Conservation (phyloP, 1,140 invertebrate genomes). For the Sycobia sp. region DNA sequence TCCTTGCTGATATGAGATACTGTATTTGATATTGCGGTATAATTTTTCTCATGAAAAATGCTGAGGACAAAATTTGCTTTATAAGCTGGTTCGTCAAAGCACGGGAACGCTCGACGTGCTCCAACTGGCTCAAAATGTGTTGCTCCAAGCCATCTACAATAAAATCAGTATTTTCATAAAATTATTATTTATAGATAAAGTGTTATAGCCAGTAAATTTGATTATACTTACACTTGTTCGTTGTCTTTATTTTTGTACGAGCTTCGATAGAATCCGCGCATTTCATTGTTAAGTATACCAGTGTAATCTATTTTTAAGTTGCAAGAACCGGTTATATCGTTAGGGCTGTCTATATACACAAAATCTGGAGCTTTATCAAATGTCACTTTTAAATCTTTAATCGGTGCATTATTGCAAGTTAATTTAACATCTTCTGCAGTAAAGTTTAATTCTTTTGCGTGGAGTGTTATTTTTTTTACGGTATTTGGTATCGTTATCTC, state of each 20-base stretch:
- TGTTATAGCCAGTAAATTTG: not conserved
- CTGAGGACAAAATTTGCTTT: conserved; percentile 64
- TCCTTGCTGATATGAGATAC: not conserved
- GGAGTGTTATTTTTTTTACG: conserved; percentile 34
- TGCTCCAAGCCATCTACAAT: conserved; percentile 53
- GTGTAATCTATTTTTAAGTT: conserved; percentile 61
- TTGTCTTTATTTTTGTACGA: conserved; percentile 65
- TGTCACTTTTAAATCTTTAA: not conserved
- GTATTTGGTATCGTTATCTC: not conserved
- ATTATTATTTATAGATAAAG: not conserved
- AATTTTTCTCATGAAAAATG: conserved; percentile 55
- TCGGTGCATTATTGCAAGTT: not conserved
- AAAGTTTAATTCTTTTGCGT: conserved; percentile 32
- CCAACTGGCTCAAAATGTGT: conserved; percentile 75
- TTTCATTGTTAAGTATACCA: conserved; percentile 64
- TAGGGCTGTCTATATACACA: conserved; percentile 44
- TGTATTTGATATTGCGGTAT: conserved; percentile 60
- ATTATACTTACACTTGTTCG: conserved; percentile 47
- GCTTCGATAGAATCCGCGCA: conserved; percentile 82
- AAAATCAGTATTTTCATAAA: not conserved
- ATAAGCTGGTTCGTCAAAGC: conserved; percentile 73
- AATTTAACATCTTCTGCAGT: not conserved
- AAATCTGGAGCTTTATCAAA: conserved; percentile 15
- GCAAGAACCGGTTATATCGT: conserved; percentile 44
- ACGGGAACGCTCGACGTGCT: conserved; percentile 74